A percentile compares a stretch with the other conserved stretches of the same genome.
Evolutionary conservation across 2,797 vertebrate species (phyloP).

Genomic region (Nyctalus aviator): DNA sequence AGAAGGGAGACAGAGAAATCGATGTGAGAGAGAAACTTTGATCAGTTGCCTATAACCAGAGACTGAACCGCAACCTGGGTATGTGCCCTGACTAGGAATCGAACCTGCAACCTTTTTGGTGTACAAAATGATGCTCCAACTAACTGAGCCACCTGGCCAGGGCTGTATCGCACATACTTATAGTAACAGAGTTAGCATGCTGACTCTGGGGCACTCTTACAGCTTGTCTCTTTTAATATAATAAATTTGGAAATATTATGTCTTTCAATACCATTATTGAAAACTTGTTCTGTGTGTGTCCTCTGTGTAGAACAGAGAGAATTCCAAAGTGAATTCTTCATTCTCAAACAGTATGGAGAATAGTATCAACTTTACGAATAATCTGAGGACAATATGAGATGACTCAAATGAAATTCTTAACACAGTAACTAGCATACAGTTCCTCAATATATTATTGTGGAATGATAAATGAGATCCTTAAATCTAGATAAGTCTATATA

Average conservation of each 20-base stretch:
- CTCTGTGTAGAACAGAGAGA: background rate
- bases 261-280: slow-evolving; percentile 17
- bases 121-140: background rate
- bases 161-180: background rate
- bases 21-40: background rate
- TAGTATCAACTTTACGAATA: background rate
- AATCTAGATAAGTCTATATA: background rate
- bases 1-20: background rate
- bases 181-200: background rate
- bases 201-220: background rate
- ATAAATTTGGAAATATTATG: background rate
- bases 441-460: background rate
- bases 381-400: background rate
- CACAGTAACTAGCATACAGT: background rate
- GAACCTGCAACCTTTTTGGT: background rate
- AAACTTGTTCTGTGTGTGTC: background rate
- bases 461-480: background rate
- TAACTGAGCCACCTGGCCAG: background rate
- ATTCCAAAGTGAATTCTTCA: background rate
- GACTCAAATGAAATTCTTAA: slow-evolving; percentile 12
- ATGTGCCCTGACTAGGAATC: background rate
- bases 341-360: slow-evolving; percentile 8
- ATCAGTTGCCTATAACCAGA: background rate
- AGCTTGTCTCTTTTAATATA: slow-evolving; percentile 13
- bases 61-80: background rate